These are phyloP conservation scores for Darevskia mixta DNA, from an alignment of 2,797 vertebrate species.

Conservation along the genomic window DNA sequence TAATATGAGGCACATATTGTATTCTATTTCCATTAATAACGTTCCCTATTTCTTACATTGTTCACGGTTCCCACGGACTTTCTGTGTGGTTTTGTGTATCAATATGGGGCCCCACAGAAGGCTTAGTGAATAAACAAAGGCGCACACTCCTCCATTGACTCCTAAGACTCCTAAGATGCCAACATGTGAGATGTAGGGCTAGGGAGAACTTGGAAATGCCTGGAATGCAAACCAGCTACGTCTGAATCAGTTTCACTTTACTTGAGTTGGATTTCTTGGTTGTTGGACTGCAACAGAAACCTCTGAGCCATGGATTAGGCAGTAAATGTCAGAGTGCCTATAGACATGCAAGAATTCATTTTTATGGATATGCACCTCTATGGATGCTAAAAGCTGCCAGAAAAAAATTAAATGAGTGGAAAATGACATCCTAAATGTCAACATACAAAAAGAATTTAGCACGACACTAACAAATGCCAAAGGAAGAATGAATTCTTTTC, in stretches of 20 bases:
- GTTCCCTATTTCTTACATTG: too few species aligned
- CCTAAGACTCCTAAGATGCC: too few species aligned
- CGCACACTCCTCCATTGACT: too few species aligned
- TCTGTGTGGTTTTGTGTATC: too few species aligned
- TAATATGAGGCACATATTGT: too few species aligned
- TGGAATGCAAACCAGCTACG: background rate
- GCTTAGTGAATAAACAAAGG: too few species aligned
- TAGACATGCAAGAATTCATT: conserved; percentile 35
- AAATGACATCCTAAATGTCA: conserved; percentile 60
- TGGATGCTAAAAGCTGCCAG: conserved; percentile 14
- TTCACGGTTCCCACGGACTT: too few species aligned
- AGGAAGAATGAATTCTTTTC: conserved; percentile 40
- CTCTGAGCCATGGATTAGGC: conserved; percentile 30
- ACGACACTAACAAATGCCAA: conserved; percentile 46
- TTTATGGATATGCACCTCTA: conserved; percentile 32
- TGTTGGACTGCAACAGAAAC: background rate
- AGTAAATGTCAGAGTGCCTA: conserved; percentile 38
- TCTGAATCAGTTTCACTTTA: background rate
- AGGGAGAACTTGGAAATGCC: background rate
- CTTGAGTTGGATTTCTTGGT: background rate
- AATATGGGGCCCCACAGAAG: too few species aligned
- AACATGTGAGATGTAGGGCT: too few species aligned
- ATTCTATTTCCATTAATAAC: too few species aligned
- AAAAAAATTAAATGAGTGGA: conserved; percentile 38
- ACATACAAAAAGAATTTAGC: conserved; percentile 46